Evolutionary conservation across 2,797 vertebrate species (phyloP).

Genomic region (Onychomys leucogaster): DNA sequence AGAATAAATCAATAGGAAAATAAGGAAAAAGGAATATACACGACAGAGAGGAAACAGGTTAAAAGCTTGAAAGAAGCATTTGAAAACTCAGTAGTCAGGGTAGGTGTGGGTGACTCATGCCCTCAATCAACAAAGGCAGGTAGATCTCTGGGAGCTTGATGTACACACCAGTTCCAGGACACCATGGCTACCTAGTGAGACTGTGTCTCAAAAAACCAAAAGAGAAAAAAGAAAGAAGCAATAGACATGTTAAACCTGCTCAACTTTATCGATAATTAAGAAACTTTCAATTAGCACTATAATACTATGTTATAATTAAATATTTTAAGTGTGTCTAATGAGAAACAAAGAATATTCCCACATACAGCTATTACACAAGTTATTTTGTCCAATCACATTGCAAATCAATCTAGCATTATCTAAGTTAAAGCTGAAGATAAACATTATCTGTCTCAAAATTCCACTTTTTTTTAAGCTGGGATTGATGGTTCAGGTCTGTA

Average conservation of each 20-base stretch:
- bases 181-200: not conserved
- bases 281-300: not conserved
- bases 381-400: not conserved
- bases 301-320: not conserved
- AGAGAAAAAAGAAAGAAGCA: not conserved
- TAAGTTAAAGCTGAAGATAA: slow-evolving; percentile 28
- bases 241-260: not conserved
- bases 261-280: not conserved
- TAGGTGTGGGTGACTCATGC: not conserved
- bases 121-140: not conserved
- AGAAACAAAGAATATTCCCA: not conserved
- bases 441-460: not conserved
- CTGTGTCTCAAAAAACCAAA: not conserved
- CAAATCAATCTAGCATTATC: not conserved
- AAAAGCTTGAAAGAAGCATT: slow-evolving; percentile 7
- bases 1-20: not conserved
- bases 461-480: not conserved
- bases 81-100: not conserved
- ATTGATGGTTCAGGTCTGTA: not conserved
- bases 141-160: not conserved
- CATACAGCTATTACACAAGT: not conserved
- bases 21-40: not conserved
- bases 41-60: not conserved
- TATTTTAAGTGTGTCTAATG: not conserved
- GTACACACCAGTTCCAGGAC: not conserved